phyloP scores from a whole-genome alignment of 2,113 vertebrate genomes.

The Xiphophorus hellerii region DNA sequence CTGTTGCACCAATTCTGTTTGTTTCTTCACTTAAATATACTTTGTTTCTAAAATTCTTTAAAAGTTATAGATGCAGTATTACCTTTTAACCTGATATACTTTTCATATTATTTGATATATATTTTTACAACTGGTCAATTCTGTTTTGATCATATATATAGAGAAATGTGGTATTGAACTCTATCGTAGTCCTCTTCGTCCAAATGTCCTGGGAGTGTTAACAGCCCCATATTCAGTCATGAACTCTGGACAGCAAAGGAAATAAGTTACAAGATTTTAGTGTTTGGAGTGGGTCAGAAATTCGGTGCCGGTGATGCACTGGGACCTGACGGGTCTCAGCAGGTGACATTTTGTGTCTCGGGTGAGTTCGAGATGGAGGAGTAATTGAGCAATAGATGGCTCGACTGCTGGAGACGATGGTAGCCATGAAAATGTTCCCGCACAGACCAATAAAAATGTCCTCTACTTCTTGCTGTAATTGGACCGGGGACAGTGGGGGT shows the following conservation, averaged over 20 bases:
- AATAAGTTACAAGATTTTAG: slow-evolving; percentile 52
- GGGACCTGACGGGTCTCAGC: slow-evolving; percentile 60
- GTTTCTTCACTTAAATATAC: too few species aligned
- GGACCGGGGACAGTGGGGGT: slow-evolving; percentile 71
- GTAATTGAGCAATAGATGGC: slow-evolving; percentile 71
- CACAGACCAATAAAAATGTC: slow-evolving; percentile 70
- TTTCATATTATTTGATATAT: background rate
- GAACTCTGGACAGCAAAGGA: slow-evolving; percentile 41
- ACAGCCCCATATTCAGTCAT: slow-evolving; percentile 48
- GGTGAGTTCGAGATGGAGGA: slow-evolving; percentile 46
- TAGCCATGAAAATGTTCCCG: slow-evolving; percentile 70
- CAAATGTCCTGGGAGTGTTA: slow-evolving; percentile 36
- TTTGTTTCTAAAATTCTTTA: background rate
- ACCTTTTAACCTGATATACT: background rate
- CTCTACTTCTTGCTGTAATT: slow-evolving; percentile 72
- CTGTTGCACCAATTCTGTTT: too few species aligned
- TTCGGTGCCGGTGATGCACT: slow-evolving; percentile 56
- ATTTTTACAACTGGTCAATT: background rate
- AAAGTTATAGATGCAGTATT: background rate
- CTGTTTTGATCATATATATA: slow-evolving; percentile 1
- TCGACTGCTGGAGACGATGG: slow-evolving; percentile 58
- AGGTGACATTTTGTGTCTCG: slow-evolving; percentile 54
- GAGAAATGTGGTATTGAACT: slow-evolving; percentile 4
- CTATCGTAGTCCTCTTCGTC: background rate
- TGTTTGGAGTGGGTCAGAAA: slow-evolving; percentile 77